These are phyloP conservation scores for Hydrotaea cyrtoneurina DNA, from an alignment of 2,888 invertebrate species.

Conservation along the genomic window DNA sequence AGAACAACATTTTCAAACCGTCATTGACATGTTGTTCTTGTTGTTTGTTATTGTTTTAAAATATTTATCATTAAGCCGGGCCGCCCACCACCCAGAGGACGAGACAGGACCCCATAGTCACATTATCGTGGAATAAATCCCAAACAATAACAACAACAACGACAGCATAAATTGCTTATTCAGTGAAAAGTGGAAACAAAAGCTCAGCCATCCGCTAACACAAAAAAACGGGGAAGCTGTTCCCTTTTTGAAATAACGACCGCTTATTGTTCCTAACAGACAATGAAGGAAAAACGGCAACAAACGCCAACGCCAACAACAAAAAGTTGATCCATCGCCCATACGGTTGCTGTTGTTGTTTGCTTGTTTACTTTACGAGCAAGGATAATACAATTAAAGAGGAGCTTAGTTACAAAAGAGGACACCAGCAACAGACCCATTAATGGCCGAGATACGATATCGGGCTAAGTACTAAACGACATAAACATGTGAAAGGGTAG, in stretches of 20 bases:
- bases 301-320: slow-evolving; percentile 1
- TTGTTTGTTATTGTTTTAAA: slow-evolving; percentile 25
- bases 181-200: slow-evolving; percentile 19
- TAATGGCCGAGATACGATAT: neutral
- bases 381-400: slow-evolving; percentile 11
- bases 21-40: neutral
- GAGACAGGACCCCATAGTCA: neutral
- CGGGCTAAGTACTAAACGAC: too few species aligned
- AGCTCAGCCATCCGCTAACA: neutral
- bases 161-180: slow-evolving; percentile 4
- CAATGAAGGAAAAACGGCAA: neutral
- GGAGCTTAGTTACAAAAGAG: neutral
- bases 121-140: neutral
- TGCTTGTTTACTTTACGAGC: neutral
- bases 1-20: neutral
- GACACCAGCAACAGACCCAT: neutral
- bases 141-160: slow-evolving; percentile 8
- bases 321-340: neutral
- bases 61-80: slow-evolving; percentile 26
- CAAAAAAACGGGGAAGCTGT: neutral
- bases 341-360: neutral
- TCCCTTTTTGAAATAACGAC: neutral
- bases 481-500: too few species aligned
- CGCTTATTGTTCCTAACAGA: neutral
- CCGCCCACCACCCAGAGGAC: neutral